Base-by-base conservation (phyloP, 30 jellyfish, hydroid and myxozoan genomes). In the Cassiopea andromeda region DNA sequence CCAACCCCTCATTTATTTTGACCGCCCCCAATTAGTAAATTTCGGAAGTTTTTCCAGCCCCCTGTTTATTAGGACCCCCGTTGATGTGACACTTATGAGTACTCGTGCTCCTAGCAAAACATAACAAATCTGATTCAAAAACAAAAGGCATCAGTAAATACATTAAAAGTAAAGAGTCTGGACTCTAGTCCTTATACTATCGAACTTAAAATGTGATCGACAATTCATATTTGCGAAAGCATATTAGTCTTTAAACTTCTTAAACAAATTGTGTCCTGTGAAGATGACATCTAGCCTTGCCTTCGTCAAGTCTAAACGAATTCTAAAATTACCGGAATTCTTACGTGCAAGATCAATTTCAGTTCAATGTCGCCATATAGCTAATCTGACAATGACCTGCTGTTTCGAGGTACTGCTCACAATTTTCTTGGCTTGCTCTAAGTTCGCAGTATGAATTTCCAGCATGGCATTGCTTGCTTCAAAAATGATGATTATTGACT, bases 141-240 rank as follows among this genome's bases (percentile, higher is more conserved):
- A 54, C 10, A 54, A 54, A 27, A 54, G 12, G 64, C 64, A 54
- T 54, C 10, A 54, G 10, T 54, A 54, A 3, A 3, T 54, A 54
- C 64, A 54, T 54, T 3, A 54, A 10, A 54, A 54, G 12, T 3
- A 3, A 10, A 54, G 64, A 54, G 64, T 54, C 64, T 54, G 64
- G 64, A 54, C 64, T 54, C 64, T 54, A 54, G 64, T 54, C 64
- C 64, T 54, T 54, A 54, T 54, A 3, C 64, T 54, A 68, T 68
- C 17, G 47, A 68, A 68, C 77, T 68, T 68, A 68, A 7, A 17
- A 68, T n/a, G 77, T 18, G 77, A n/a, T 68, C 77, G 77, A 43
- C 77, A 68, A 68, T 68, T 68, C 5, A 68, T 4, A 68, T 68
- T n/a, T n/a, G 9, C 77, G 17, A 68, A 68, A 17, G 77, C 77